phyloP scores from a whole-genome alignment of 2,113 vertebrate genomes.

The Sceloporus undulatus region DNA sequence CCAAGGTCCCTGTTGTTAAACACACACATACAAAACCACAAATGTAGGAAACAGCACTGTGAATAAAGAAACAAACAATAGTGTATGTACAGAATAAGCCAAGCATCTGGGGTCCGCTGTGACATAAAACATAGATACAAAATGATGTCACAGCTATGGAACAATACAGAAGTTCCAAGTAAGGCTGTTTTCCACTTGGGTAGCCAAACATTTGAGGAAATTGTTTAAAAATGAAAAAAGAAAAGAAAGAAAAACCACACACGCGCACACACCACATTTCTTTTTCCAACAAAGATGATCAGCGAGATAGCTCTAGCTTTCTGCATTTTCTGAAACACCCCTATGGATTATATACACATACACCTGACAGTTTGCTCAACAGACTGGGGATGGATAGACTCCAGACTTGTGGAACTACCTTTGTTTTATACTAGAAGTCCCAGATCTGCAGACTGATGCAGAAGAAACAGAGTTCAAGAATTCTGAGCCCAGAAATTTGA shows the following conservation, averaged over 20 bases:
- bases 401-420: not conserved
- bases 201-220: slow-evolving; percentile 56
- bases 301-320: slow-evolving; percentile 50
- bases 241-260: slow-evolving; percentile 27
- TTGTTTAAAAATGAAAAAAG: not conserved
- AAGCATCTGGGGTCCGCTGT: slow-evolving; percentile 55
- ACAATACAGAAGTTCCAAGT: slow-evolving; percentile 55
- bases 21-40: slow-evolving; percentile 1
- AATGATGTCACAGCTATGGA: slow-evolving; percentile 55
- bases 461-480: too few species aligned
- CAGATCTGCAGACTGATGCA: not conserved
- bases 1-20: not conserved
- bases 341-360: slow-evolving; percentile 42
- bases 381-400: not conserved
- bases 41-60: not conserved
- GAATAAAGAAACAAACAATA: slow-evolving; percentile 42
- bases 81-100: slow-evolving; percentile 24
- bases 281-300: slow-evolving; percentile 67
- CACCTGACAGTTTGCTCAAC: slow-evolving; percentile 49
- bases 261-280: slow-evolving; percentile 34
- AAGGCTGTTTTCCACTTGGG: slow-evolving; percentile 51
- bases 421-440: not conserved
- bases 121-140: slow-evolving; percentile 58
- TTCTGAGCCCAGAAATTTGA: not conserved
- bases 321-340: slow-evolving; percentile 28